Conservation (phyloP, 2,113 vertebrate genomes). For the Labrus mixtus region DNA sequence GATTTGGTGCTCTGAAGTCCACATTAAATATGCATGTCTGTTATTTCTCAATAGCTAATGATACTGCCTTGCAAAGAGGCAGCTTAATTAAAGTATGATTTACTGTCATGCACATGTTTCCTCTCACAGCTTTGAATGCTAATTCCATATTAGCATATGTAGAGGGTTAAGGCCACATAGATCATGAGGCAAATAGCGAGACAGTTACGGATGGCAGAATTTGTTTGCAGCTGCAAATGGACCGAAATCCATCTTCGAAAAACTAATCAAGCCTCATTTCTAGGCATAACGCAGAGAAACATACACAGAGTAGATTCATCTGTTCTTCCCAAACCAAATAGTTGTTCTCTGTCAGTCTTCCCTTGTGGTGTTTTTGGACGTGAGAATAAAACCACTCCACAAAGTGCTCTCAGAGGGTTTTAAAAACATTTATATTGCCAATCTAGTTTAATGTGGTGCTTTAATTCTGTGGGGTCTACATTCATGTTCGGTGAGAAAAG, state of each 20-base stretch:
- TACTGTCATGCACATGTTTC: slow-evolving; percentile 58
- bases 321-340: slow-evolving; percentile 32
- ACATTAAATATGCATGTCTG: slow-evolving; percentile 40
- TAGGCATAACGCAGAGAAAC: slow-evolving; percentile 10
- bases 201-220: slow-evolving; percentile 32
- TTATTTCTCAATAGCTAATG: slow-evolving; percentile 53
- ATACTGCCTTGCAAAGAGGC: slow-evolving; percentile 40
- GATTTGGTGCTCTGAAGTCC: slow-evolving; percentile 14
- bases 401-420: slow-evolving; percentile 40
- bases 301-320: slow-evolving; percentile 8
- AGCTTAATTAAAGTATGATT: slow-evolving; percentile 71
- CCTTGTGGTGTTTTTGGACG: slow-evolving; percentile 27
- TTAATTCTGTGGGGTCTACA: slow-evolving; percentile 10
- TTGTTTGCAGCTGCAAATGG: slow-evolving; percentile 20
- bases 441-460: slow-evolving; percentile 29
- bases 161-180: slow-evolving; percentile 39
- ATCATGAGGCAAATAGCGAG: slow-evolving; percentile 41
- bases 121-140: slow-evolving; percentile 54
- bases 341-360: slow-evolving; percentile 8
- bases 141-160: slow-evolving; percentile 59
- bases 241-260: slow-evolving; percentile 20
- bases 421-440: slow-evolving; percentile 28
- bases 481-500: slow-evolving; percentile 2
- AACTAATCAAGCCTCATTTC: slow-evolving; percentile 39
- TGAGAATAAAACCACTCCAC: slow-evolving; percentile 37